Base-by-base conservation (phyloP, 2,888 invertebrate genomes). In the Linyphia triangularis region DNA sequence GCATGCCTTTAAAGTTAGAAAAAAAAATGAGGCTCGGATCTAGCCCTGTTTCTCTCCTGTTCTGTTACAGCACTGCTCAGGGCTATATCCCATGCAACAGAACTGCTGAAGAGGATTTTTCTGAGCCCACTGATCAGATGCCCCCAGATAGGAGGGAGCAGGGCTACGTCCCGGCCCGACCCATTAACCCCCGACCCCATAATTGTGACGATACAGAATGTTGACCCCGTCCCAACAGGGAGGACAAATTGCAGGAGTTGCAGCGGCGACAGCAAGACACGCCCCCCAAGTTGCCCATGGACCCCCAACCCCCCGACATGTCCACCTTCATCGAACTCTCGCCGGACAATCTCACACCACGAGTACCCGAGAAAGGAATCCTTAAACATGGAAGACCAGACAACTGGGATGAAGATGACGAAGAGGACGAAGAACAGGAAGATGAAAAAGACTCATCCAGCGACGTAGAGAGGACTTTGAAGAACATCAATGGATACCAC, bases 401-500 rank as follows among this genome's bases (percentile, higher is more conserved):
- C 91, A 95, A 95, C 92, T 96, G 96, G 96, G 92, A 93, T 84
- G 92, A 92, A 86, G 88, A 86, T 7, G 95, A 95, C 92, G 88
- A 88, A 10, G 72, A 69, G 22, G 88, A 79, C 6, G 90, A 89
- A 19, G 85, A 84, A 37, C 69, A 89, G 33, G 91, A 91, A 90
- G 91, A 91, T 89, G 33, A 33, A 4, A 33, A 33, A 9, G 92
- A 92, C 78, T 92, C 92, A 73, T 91, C 92, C 82, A 91, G 92
- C 77, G 92, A 93, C 89, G 93, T 93, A 82, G 97, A 97, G 92
- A 95, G 97, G 59, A 97, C 96, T 67, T 94, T 97, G 16, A 96
- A 96, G 94, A 96, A 96, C 88, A 94, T 97, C 61, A 97, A 97
- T 92, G 97, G 97, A 57, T 98, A 98, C 93, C 97, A 97, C 93